phyloP scores from a whole-genome alignment of 2,888 invertebrate species.

The Acleris holmiana region DNA sequence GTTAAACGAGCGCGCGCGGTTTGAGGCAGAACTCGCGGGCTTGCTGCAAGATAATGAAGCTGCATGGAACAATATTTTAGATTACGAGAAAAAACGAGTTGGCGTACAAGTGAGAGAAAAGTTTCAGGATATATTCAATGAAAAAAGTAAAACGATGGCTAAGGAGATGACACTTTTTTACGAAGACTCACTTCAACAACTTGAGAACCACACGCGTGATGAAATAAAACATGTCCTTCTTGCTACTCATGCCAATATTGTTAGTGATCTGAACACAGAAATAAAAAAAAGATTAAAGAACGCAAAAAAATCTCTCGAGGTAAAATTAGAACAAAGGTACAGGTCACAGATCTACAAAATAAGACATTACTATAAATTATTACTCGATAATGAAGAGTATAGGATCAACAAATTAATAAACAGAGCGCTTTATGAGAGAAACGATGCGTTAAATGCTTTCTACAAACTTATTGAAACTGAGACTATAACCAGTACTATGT shows the following conservation, averaged over 20 bases:
- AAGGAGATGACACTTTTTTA: conserved; percentile 65
- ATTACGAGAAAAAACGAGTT: conserved; percentile 58
- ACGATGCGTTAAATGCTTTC: conserved; percentile 68
- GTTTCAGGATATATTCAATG: conserved; percentile 57
- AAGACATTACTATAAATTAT: conserved; percentile 64
- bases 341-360: conserved; percentile 61
- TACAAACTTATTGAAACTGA: conserved; percentile 65
- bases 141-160: conserved; percentile 64
- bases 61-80: conserved; percentile 65
- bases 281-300: conserved; percentile 60
- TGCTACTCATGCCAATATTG: conserved; percentile 57
- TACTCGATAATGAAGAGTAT: conserved; percentile 62
- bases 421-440: conserved; percentile 59
- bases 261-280: conserved; percentile 62
- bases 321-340: conserved; percentile 55
- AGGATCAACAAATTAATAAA: conserved; percentile 59
- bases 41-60: conserved; percentile 64
- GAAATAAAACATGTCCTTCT: conserved; percentile 59
- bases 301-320: conserved; percentile 58
- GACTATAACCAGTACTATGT: conserved; percentile 70
- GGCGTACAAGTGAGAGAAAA: conserved; percentile 55
- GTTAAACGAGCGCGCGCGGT: conserved; percentile 55
- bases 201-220: conserved; percentile 62
- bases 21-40: conserved; percentile 50
- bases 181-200: conserved; percentile 63